phyloP scores from a whole-genome alignment of 2,888 invertebrate genomes.

The Cyclophora punctaria region DNA sequence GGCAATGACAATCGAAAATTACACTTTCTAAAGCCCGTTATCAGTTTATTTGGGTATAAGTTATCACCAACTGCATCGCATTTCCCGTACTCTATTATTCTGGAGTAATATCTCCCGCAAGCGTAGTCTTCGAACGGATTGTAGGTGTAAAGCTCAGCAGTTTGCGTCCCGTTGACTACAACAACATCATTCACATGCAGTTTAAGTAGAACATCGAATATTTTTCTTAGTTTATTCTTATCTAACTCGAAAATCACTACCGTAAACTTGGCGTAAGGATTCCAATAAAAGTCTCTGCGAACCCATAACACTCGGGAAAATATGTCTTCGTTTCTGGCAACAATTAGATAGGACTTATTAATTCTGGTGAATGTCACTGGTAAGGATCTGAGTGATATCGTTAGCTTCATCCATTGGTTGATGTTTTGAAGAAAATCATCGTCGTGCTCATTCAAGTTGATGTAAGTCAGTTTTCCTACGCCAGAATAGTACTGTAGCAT shows the following conservation, averaged over 20 bases:
- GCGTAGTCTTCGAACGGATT: constrained; percentile 41
- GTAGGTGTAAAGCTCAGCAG: constrained; percentile 33
- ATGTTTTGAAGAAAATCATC: too few species aligned
- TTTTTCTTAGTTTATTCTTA: constrained; percentile 10
- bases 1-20: constrained; percentile 27
- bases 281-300: constrained; percentile 21
- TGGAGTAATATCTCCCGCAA: constrained; percentile 37
- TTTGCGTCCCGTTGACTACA: constrained; percentile 24
- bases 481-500: too few species aligned
- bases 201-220: constrained; percentile 32
- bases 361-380: too few species aligned
- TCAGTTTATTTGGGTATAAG: constrained; percentile 28
- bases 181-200: constrained; percentile 28
- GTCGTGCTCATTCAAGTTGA: too few species aligned
- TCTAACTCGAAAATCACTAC: constrained; percentile 24
- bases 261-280: constrained; percentile 30
- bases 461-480: too few species aligned
- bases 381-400: too few species aligned
- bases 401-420: too few species aligned
- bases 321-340: too few species aligned
- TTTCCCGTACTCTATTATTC: constrained; percentile 29
- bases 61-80: constrained; percentile 20
- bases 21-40: constrained; percentile 34
- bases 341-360: too few species aligned
- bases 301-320: too few species aligned